Base-by-base conservation (phyloP, 2,113 vertebrate genomes). In the Macrotis lagotis region DNA sequence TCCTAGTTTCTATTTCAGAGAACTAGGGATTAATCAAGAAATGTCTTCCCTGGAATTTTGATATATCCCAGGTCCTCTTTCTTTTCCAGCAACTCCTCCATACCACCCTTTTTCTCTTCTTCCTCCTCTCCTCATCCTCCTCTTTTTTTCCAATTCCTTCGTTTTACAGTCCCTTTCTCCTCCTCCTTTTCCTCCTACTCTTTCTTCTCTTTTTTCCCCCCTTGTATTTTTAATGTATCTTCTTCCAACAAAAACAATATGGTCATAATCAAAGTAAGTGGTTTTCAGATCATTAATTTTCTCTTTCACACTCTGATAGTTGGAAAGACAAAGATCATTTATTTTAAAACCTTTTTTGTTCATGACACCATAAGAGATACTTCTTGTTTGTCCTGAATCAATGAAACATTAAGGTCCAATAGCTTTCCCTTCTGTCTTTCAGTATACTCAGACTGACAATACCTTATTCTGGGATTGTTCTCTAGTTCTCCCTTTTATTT, bases 221-320 rank as follows among this genome's bases (percentile, higher is more conserved):
- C 66, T 89, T 25, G 1, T 66, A 19, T 51, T 88, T 89, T 2
- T 50, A 48, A 91, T 92, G 4, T 91, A 26, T 89, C 94, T 95
- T 88, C 49, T 96, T 94, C 66, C 90, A 37, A 8, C 66, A 53
- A 96, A 88, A 88, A 96, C 92, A 51, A 95, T 0, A 8, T 94
- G 93, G 95, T 92, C n/a, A 22, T 96, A 96, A 93, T 91, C 95
- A 94, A 91, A 96, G 7, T 89, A 97, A 98, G 47, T 91, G 28
- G 96, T 96, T 96, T 96, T 91, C 74, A 96, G 31, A 59, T 88
- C 96, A 95, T 95, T 92, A 94, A 90, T 96, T 96, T 97, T 92
- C 93, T 83, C 53, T 97, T 97, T 97, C 0, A 0, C 92, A 9
- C 94, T 96, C 91, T 95, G 94, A 96, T 96, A 95, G 95, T 91